phyloP scores from a whole-genome alignment of 2,113 vertebrate genomes.

The Cinclus cinclus region DNA sequence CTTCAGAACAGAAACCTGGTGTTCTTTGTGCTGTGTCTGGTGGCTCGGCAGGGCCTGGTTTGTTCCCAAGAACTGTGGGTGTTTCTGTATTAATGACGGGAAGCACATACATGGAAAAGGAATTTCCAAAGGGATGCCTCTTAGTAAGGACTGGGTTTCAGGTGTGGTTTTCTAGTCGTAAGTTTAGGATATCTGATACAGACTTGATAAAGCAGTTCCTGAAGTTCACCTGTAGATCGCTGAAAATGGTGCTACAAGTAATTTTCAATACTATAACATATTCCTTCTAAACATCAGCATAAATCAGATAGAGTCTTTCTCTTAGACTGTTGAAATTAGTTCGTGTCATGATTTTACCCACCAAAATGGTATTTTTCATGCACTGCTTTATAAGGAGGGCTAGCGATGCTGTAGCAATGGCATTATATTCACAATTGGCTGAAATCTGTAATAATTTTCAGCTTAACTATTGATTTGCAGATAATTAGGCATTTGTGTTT shows the following conservation, averaged over 20 bases:
- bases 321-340: background rate
- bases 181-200: background rate
- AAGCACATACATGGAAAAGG: background rate
- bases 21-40: background rate
- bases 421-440: background rate
- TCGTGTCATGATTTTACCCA: background rate
- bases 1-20: background rate
- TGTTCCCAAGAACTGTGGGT: background rate
- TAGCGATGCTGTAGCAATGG: background rate
- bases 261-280: background rate
- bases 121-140: background rate
- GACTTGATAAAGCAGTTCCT: background rate
- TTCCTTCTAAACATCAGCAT: background rate
- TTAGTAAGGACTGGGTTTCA: background rate
- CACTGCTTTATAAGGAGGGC: background rate
- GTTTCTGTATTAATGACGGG: background rate
- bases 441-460: background rate
- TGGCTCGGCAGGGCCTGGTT: background rate
- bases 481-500: background rate
- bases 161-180: background rate
- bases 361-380: background rate
- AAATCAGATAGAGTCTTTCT: background rate
- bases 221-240: rapidly evolving
- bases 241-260: background rate
- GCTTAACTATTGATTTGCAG: background rate